Base-by-base conservation (phyloP, 2,797 vertebrate species). In the Sebastes kiyomatsui region DNA sequence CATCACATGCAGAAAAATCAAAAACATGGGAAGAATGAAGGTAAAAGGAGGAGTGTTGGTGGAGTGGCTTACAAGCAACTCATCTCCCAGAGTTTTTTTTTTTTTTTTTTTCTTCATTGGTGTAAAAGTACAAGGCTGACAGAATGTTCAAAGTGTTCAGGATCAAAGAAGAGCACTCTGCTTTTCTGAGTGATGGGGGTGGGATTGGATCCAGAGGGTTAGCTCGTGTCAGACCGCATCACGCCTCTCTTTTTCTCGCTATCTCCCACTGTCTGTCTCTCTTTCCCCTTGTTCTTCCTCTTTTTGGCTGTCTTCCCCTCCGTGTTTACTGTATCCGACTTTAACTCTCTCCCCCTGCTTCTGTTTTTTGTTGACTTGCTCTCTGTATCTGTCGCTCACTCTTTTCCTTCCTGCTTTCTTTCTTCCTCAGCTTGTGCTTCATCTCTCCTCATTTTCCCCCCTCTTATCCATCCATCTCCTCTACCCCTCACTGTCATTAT, bases 81-180 rank as follows among this genome's bases (percentile, higher is more conserved):
- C 82, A 83, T 90, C 88, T 91, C 65, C 16, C 46, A 60, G 52
- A 72, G 6, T 46, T 38, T 38, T 38, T 38, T 38, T 14, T 62
- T 62, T 69, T 35, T 52, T 18, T 52, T 62, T 22, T 30, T 30
- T 85, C 52, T 86, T 90, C 71, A 66, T 82, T 90, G 86, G 77
- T 91, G 85, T 92, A 90, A 93, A 92, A 93, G 91, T 84, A 90
- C 79, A 86, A 87, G 83, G 68, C 89, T 92, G 94, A 95, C 92
- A 93, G 87, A 79, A 92, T 92, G 94, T 95, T 95, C 94, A 95
- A 94, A 95, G 94, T 94, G 86, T 79, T 92, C 78, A 91, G 87
- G 95, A 95, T 96, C 95, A 95, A 95, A 95, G 94, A 83, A 25
- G 35, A 89, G 84, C 64, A 66, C 85, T 87, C 82, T 86, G 78